phyloP scores from a whole-genome alignment of 2,888 invertebrate genomes.

The Hirtodrosophila alboralis region DNA sequence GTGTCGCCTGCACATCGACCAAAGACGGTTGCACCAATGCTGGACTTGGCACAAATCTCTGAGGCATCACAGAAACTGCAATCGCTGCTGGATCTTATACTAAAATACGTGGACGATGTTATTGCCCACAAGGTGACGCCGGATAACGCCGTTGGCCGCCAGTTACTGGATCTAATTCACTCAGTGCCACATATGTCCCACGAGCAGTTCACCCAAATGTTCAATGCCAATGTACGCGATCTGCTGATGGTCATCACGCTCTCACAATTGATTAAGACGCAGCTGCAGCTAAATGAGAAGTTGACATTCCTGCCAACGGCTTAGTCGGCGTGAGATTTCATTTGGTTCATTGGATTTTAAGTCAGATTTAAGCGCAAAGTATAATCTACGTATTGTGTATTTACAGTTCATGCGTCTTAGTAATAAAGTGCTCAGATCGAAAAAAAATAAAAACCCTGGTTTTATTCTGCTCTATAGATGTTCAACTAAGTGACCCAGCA shows the following conservation, averaged over 20 bases:
- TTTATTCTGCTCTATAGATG: neutral
- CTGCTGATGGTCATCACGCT: conserved; percentile 98
- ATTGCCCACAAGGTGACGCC: conserved; percentile 90
- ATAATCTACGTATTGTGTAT: conserved; percentile 45
- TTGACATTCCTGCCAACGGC: conserved; percentile 92
- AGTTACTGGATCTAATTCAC: conserved; percentile 94
- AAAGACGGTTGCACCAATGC: conserved; percentile 88
- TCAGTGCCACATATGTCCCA: conserved; percentile 95
- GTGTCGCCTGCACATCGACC: conserved; percentile 85
- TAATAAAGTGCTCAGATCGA: conserved; percentile 57
- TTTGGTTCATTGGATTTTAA: conserved; percentile 33
- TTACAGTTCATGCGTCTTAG: conserved; percentile 40
- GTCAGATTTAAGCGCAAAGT: conserved; percentile 59
- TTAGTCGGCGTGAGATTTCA: conserved; percentile 80
- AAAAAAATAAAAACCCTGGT: conserved; percentile 7
- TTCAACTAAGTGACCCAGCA: too few species aligned
- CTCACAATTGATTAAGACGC: conserved; percentile 97
- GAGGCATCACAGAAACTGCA: conserved; percentile 93
- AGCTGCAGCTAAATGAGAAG: conserved; percentile 98
- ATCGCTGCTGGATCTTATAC: conserved; percentile 89
- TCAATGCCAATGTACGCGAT: conserved; percentile 98
- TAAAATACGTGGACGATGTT: conserved; percentile 96
- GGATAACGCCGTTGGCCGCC: conserved; percentile 95
- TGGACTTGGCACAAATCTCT: conserved; percentile 92
- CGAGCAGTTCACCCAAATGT: conserved; percentile 96